These are phyloP conservation scores for Lepidurus couesii DNA, from an alignment of 1,140 invertebrate genomes.

Conservation along the genomic window DNA sequence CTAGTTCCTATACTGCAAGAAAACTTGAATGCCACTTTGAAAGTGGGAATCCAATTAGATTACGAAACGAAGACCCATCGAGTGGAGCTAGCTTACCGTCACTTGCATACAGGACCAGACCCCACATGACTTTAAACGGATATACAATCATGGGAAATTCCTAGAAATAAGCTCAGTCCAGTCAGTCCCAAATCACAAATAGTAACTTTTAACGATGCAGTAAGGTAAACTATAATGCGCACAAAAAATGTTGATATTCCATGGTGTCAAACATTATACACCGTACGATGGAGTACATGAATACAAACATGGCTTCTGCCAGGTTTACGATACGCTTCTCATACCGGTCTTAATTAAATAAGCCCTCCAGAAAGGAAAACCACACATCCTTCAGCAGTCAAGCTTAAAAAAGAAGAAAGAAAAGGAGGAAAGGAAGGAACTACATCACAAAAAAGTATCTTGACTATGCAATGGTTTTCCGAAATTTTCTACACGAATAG, in stretches of 20 bases:
- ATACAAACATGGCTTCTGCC: background rate
- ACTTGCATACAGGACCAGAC: background rate
- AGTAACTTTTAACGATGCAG: background rate
- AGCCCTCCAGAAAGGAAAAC: background rate
- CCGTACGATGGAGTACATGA: background rate
- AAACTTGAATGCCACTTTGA: background rate
- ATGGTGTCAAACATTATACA: background rate
- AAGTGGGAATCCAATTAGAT: background rate
- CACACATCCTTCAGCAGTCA: background rate
- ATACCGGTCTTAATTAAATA: background rate
- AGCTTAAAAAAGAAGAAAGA: too few species aligned
- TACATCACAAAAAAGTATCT: too few species aligned
- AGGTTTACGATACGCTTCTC: background rate
- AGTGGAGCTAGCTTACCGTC: background rate
- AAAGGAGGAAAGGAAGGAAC: too few species aligned
- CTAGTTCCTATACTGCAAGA: background rate
- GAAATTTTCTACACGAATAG: too few species aligned
- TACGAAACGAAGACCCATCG: constrained; percentile 2
- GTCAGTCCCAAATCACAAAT: background rate
- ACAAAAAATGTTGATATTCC: background rate
- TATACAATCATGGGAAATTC: background rate
- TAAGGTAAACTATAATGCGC: background rate
- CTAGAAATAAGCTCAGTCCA: background rate
- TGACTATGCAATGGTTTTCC: too few species aligned
- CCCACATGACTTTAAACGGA: background rate